Percentiles rank a stretch among this genome's conserved stretches.
These are phyloP conservation scores for Oreohelix idahoensis DNA, from an alignment of 1,140 invertebrate species.

Conservation along the genomic window DNA sequence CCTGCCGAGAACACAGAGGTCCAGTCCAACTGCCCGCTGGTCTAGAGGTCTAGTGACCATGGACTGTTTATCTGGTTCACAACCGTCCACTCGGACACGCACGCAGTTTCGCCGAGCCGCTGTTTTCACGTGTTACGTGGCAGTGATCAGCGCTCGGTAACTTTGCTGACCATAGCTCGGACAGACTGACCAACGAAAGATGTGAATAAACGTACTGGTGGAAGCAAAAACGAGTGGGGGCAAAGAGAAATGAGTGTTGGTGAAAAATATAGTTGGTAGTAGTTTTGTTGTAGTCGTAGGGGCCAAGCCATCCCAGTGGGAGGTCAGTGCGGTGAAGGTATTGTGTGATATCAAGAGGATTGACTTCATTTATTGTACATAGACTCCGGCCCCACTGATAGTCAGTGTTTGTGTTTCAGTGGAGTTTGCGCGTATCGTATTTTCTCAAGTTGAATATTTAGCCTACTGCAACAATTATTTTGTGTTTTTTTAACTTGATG, in stretches of 20 bases:
- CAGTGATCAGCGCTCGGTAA: not conserved
- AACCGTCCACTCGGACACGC: slow-evolving; percentile 3
- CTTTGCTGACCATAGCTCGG: not conserved
- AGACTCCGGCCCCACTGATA: too few species aligned
- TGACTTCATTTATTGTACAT: not conserved
- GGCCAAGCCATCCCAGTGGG: not conserved
- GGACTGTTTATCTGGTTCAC: not conserved
- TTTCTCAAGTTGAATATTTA: too few species aligned
- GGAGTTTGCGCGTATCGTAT: too few species aligned
- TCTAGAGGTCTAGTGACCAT: not conserved
- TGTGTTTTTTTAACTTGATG: too few species aligned
- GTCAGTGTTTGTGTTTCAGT: too few species aligned
- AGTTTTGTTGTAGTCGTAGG: not conserved
- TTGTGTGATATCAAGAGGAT: not conserved
- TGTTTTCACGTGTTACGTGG: slow-evolving; percentile 4
- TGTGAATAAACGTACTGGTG: not conserved
- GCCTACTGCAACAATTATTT: too few species aligned
- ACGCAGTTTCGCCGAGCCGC: not conserved
- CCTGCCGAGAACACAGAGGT: too few species aligned
- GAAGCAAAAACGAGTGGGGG: not conserved
- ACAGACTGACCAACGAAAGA: not conserved
- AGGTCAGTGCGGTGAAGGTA: not conserved
- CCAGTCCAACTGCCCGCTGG: too few species aligned
- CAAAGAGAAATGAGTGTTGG: not conserved
- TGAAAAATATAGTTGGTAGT: slow-evolving; percentile 4